phyloP scores from a whole-genome alignment of 2,113 vertebrate species.

The Corythornis madagascariensis region DNA sequence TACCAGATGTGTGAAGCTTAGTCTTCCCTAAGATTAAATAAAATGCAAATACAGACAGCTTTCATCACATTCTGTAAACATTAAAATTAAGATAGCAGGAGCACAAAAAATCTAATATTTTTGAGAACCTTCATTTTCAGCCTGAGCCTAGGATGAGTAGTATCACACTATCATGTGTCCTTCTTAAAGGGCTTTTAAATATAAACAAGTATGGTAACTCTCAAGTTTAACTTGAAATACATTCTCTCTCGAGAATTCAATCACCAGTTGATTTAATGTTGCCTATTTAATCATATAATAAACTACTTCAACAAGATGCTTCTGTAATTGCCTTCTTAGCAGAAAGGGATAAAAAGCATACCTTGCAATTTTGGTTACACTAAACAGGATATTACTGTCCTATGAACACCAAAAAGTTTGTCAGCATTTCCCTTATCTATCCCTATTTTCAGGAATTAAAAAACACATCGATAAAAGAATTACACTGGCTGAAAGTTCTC shows the following conservation, averaged over 20 bases:
- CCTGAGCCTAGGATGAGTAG: not conserved
- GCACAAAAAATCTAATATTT: conserved; percentile 11
- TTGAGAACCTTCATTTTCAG: conserved; percentile 30
- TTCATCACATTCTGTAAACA: conserved; percentile 62
- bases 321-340: conserved; percentile 70
- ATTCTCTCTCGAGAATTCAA: conserved; percentile 55
- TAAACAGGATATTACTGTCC: conserved; percentile 56
- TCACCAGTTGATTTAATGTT: conserved; percentile 73
- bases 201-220: conserved; percentile 21
- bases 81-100: conserved; percentile 41
- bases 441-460: conserved; percentile 32
- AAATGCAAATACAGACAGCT: conserved; percentile 48
- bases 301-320: conserved; percentile 58
- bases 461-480: conserved; percentile 27
- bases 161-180: not conserved
- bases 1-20: conserved; percentile 55
- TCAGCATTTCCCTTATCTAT: conserved; percentile 67
- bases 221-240: conserved; percentile 34
- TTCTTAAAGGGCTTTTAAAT: conserved; percentile 47
- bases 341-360: conserved; percentile 72
- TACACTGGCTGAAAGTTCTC: conserved; percentile 19
- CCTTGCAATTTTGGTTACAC: conserved; percentile 66
- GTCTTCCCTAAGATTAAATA: conserved; percentile 52
- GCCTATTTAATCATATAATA: conserved; percentile 72
- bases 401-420: conserved; percentile 45